These are phyloP conservation scores for Chelmon rostratus DNA, from an alignment of 2,797 vertebrate genomes.

Conservation along the genomic window DNA sequence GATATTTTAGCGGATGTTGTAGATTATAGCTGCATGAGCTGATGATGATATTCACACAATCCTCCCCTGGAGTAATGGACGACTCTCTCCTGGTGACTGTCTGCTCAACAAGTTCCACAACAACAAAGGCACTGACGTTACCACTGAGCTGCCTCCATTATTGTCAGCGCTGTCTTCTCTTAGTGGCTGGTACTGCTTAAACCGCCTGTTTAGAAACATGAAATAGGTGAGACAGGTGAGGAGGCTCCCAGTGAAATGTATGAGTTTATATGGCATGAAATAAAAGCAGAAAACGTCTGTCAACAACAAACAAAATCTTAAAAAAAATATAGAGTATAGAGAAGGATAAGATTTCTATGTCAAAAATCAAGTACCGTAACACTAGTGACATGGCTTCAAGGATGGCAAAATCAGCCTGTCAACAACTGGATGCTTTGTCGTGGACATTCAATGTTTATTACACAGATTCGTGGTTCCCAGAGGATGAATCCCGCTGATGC, in stretches of 20 bases:
- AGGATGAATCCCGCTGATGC: too few relatives aligned
- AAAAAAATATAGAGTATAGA: too few relatives aligned
- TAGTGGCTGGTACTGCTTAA: slow-evolving; percentile 86
- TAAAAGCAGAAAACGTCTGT: background rate
- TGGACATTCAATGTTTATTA: too few relatives aligned
- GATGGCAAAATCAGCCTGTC: too few relatives aligned
- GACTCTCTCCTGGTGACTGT: slow-evolving; percentile 86
- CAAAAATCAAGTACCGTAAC: too few relatives aligned
- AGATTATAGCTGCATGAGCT: slow-evolving; percentile 22
- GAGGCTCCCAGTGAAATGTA: background rate
- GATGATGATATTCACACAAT: slow-evolving; percentile 80
- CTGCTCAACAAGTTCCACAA: slow-evolving; percentile 88
- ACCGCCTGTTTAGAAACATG: slow-evolving; percentile 76
- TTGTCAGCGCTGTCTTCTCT: slow-evolving; percentile 66
- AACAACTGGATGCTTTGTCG: too few relatives aligned
- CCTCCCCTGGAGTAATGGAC: slow-evolving; percentile 88
- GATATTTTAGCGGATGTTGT: slow-evolving; percentile 14
- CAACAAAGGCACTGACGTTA: slow-evolving; percentile 85
- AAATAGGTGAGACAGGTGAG: background rate
- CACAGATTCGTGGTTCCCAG: too few relatives aligned
- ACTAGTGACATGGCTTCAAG: too few relatives aligned
- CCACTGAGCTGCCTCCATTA: slow-evolving; percentile 69
- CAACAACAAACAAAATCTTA: background rate
- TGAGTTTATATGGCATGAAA: background rate
- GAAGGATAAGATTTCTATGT: too few relatives aligned